Conservation (phyloP, 2,113 vertebrate genomes). For the Tenebrosternarchus preto region DNA sequence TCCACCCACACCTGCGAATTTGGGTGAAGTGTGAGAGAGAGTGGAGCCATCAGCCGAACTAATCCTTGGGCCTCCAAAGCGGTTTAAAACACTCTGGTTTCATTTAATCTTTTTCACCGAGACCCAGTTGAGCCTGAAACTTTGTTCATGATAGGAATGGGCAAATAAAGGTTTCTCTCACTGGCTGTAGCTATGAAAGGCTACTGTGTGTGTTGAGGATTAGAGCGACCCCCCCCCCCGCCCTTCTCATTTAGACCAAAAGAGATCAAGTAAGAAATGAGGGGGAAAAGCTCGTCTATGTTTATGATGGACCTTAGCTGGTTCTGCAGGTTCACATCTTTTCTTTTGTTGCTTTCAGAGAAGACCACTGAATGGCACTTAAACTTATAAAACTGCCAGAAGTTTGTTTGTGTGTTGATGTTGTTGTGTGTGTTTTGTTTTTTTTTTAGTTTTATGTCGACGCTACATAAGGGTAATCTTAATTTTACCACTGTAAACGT, state of each 20-base stretch:
- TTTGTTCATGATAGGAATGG: conserved; percentile 77
- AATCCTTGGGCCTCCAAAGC: conserved; percentile 87
- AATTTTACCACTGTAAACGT: too few relatives aligned
- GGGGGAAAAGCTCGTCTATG: conserved; percentile 60
- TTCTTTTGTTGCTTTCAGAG: conserved; percentile 30
- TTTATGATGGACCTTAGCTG: conserved; percentile 45
- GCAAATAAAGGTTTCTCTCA: conserved; percentile 83
- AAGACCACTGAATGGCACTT: neutral
- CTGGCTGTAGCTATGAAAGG: conserved; percentile 78
- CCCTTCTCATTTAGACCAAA: conserved; percentile 74
- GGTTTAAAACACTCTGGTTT: conserved; percentile 96
- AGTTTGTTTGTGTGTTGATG: too few relatives aligned
- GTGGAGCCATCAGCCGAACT: conserved; percentile 73
- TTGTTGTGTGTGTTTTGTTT: too few relatives aligned
- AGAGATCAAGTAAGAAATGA: conserved; percentile 55
- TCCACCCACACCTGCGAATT: conserved; percentile 80
- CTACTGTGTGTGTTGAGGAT: conserved; percentile 83
- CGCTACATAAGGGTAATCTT: too few relatives aligned
- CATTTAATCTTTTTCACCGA: conserved; percentile 94
- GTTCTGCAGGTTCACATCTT: conserved; percentile 39
- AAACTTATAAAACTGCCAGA: neutral
- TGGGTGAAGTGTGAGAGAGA: conserved; percentile 73
- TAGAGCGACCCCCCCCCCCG: conserved; percentile 65
- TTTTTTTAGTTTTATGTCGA: too few relatives aligned
- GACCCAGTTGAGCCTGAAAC: conserved; percentile 82